Base-by-base conservation (phyloP, 2,888 invertebrate species). In the Elysia crispata region DNA sequence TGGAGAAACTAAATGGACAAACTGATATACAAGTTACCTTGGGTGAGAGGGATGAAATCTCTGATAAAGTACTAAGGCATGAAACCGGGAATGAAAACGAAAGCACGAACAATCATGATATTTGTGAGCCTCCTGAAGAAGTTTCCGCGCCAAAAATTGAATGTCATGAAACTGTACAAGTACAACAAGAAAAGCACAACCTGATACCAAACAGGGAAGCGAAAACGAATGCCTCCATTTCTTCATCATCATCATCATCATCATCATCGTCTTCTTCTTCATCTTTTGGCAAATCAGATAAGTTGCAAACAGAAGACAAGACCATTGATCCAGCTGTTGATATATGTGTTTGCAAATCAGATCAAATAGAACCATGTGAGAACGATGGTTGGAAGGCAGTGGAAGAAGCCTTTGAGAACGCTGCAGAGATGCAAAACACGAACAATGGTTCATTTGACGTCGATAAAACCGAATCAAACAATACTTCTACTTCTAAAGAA, bases 351-450 rank as follows among this genome's bases (percentile, higher is more conserved):
- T 50, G 73, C 25, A 3, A 50, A 20, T 30, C 73, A 6, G 73
- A 73, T n/a, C 50, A 73, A 23, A 25, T 23, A 1, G 20, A 18
- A 6, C 11, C 49, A 1, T 73, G 73, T 23, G 50, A 54, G 30
- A 73, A 73, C 50, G 73, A 73, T 50, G 50, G 30, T 41, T 73
- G 73, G 73, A 50, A 73, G 31, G 73, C 73, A 18, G 73, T 73
- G 1, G 11, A 49, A 15, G 73, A 73, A 11, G 73, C 73, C 13
- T 28, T 73, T 13, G 23, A 73, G 25, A 54, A 73, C 23, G 50
- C 73, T 23, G 50, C 49, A 50, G 41, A 73, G 18, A 1, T n/a
- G 13, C 50, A 54, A 13, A 49, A 8, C 54, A 1, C 13, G 6
- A 50, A 73, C 15, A 11, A 49, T 25, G 41, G 1, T 15, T 18